Conservation (phyloP, 2,888 invertebrate genomes). For the Bruchidius siliquastri region DNA sequence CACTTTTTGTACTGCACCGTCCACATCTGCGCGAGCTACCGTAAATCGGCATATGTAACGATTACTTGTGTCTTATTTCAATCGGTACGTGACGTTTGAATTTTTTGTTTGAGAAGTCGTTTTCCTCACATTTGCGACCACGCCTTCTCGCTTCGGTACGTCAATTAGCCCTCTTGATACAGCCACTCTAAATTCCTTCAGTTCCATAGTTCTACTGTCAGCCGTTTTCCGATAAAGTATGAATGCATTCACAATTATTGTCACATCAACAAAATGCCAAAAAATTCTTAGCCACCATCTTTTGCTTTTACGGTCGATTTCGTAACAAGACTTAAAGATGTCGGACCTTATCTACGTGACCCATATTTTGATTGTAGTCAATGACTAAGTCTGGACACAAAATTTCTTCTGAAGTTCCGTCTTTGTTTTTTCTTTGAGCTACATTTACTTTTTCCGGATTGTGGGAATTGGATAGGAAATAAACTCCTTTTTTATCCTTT, state of each 20-base stretch:
- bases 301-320: slow-evolving; percentile 26
- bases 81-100: no score
- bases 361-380: slow-evolving; percentile 26
- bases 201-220: no score
- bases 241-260: slow-evolving; percentile 26
- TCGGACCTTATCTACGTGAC: slow-evolving; percentile 32
- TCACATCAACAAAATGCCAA: slow-evolving; percentile 17
- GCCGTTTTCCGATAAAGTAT: no score
- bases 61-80: no score
- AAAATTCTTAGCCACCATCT: slow-evolving; percentile 34
- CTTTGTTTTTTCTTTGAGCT: slow-evolving; percentile 25
- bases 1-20: no score
- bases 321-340: slow-evolving; percentile 28
- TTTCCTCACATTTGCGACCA: no score
- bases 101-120: no score
- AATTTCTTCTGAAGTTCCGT: slow-evolving; percentile 25
- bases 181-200: no score
- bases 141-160: no score
- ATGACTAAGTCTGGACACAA: slow-evolving; percentile 25
- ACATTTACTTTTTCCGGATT: slow-evolving; percentile 6
- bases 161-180: no score
- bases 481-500: neutral
- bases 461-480: slow-evolving; percentile 4
- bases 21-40: no score
- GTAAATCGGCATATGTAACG: no score